A percentile compares a stretch with the other conserved stretches of the same genome.
These are phyloP conservation scores for Acleris holmiana DNA, from an alignment of 2,888 invertebrate genomes.

Conservation along the genomic window DNA sequence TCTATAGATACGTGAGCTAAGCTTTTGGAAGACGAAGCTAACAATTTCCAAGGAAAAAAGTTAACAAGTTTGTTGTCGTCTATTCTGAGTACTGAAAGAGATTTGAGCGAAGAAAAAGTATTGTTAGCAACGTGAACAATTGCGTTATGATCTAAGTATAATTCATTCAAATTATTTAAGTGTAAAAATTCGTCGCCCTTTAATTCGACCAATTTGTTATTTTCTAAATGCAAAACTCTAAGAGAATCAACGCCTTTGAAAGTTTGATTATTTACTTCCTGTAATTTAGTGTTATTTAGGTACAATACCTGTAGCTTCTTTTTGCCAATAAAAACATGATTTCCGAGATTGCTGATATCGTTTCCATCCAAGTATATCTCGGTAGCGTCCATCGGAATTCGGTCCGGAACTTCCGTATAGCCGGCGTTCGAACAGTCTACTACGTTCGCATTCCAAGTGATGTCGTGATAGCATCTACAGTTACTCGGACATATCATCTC, in stretches of 20 bases:
- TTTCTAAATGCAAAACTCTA: conserved; percentile 90
- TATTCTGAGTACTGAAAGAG: conserved; percentile 88
- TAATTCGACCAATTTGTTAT: conserved; percentile 89
- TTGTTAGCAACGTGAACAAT: conserved; percentile 90
- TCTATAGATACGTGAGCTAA: conserved; percentile 88
- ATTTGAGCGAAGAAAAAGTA: conserved; percentile 90
- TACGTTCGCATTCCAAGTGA: conserved; percentile 92
- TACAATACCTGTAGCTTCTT: conserved; percentile 91
- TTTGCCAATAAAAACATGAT: conserved; percentile 94
- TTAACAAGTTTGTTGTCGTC: conserved; percentile 91
- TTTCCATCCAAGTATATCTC: conserved; percentile 95
- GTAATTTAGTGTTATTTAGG: conserved; percentile 90
- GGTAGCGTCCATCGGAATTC: conserved; percentile 95
- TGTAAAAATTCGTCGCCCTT: conserved; percentile 92
- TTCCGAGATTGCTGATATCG: conserved; percentile 89
- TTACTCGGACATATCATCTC: conserved; percentile 95
- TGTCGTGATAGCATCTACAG: conserved; percentile 94
- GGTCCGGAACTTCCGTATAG: conserved; percentile 89
- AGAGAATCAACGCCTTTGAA: conserved; percentile 91
- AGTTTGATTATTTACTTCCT: conserved; percentile 90
- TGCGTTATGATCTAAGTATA: conserved; percentile 92
- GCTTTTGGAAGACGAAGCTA: conserved; percentile 85
- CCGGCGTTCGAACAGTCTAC: conserved; percentile 92
- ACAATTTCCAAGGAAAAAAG: conserved; percentile 89
- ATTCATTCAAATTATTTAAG: conserved; percentile 88